Evolutionary conservation across 2,113 vertebrate species (phyloP).

Genomic region (Phalacrocorax pelagicus): DNA sequence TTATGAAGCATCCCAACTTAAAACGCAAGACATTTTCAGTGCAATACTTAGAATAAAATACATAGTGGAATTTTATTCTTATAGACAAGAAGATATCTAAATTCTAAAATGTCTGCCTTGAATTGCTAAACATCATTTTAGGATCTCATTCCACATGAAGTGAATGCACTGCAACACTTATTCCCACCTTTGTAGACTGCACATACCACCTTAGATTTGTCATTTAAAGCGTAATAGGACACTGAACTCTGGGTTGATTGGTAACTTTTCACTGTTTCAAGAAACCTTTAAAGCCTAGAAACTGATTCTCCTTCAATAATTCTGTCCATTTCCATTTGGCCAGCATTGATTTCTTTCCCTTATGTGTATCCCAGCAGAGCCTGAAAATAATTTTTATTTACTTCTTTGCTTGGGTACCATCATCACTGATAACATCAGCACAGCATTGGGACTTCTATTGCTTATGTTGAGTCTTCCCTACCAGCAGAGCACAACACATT

Average conservation of each 20-base stretch:
- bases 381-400: conserved; percentile 40
- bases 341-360: conserved; percentile 4
- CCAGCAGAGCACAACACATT: background rate
- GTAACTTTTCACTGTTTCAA: background rate
- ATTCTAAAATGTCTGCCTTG: conserved; percentile 44
- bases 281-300: conserved; percentile 1
- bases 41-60: conserved; percentile 1
- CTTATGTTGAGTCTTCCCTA: background rate
- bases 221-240: background rate
- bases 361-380: background rate
- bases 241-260: conserved; percentile 1
- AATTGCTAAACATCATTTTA: conserved; percentile 1
- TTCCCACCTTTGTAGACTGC: background rate
- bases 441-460: background rate
- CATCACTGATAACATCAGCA: conserved; percentile 2
- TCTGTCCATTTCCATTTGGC: background rate
- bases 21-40: background rate
- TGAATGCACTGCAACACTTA: background rate
- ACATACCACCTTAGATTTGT: background rate
- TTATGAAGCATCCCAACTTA: background rate
- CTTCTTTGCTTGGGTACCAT: background rate
- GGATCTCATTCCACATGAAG: conserved; percentile 15
- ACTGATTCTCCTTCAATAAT: background rate
- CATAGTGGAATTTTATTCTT: background rate
- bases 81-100: conserved; percentile 23